phyloP scores from a whole-genome alignment of 2,113 vertebrate genomes.

The Lipophrys pholis region DNA sequence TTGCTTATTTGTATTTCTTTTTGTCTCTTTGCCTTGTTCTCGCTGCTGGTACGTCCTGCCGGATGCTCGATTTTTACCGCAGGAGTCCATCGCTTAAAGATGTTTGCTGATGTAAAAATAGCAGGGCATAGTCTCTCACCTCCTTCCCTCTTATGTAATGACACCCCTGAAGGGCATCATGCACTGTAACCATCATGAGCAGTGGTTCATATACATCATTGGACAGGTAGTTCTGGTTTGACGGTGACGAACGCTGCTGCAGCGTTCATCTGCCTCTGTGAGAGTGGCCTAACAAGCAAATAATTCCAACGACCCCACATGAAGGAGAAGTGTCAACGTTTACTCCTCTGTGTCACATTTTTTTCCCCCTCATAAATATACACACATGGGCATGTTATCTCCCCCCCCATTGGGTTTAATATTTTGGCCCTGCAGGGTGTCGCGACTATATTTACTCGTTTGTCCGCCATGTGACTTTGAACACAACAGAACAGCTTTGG shows the following conservation, averaged over 20 bases:
- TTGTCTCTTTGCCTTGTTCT: not conserved
- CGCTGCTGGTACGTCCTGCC: slow-evolving; percentile 9
- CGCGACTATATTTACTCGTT: slow-evolving; percentile 44
- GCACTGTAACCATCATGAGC: slow-evolving; percentile 33
- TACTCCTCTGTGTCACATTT: not conserved
- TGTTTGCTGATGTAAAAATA: slow-evolving; percentile 62
- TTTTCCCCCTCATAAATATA: not conserved
- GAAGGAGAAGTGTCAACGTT: slow-evolving; percentile 31
- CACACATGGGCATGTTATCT: not conserved
- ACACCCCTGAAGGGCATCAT: slow-evolving; percentile 40
- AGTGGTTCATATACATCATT: slow-evolving; percentile 22
- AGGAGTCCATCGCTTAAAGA: slow-evolving; percentile 30
- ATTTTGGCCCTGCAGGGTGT: slow-evolving; percentile 23
- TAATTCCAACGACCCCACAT: slow-evolving; percentile 24
- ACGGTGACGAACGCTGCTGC: not conserved
- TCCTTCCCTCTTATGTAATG: slow-evolving; percentile 56
- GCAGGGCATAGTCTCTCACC: slow-evolving; percentile 13
- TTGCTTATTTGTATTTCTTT: slow-evolving; percentile 12
- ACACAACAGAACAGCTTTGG: slow-evolving; percentile 56
- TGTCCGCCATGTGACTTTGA: slow-evolving; percentile 38
- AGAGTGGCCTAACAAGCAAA: slow-evolving; percentile 10
- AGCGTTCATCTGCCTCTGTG: not conserved
- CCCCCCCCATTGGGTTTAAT: slow-evolving; percentile 30
- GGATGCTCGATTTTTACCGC: slow-evolving; percentile 8
- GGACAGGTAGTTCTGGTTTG: slow-evolving; percentile 9